Evolutionary conservation across 2,113 vertebrate species (phyloP), one percentile per base, ranked within the genome.

Genomic region (Nycticryphes semicollaris): DNA sequence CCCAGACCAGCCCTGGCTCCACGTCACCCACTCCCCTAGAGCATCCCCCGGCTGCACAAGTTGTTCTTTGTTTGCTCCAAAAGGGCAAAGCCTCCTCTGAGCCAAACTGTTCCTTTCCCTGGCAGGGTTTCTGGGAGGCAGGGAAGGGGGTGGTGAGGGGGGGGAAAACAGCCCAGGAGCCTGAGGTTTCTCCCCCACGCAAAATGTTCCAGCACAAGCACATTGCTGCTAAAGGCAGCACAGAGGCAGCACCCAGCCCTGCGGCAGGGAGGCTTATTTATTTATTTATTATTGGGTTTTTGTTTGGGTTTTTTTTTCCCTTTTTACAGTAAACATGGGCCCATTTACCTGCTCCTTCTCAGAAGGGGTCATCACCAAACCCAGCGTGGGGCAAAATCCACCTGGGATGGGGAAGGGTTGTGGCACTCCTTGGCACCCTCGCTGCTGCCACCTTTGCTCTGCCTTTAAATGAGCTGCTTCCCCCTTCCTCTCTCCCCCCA

Each of bases 51-150:
- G 37, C 91, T 14, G 60, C 50, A 97, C 93, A 96, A 82, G 15
- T 84, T n/a, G 69, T 2, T 95, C 95, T 95, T 96, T 97, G 95
- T 96, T 72, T 23, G 60, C 66, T 82, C 25, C 3, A 0, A 94
- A 96, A 96, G 93, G 91, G 91, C 93, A 93, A 76, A 84, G 48
- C 37, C 86, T 90, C 63, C 82, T 57, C 80, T 10, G 8, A 84
- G 78, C 41, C 74, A 39, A 76, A 73, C 43, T 6, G 12, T 68
- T 94, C 89, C 80, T n/a, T n/a, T 63, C 67, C 70, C 90, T 78
- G 83, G 75, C 80, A 88, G 39, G 19, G 37, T 47, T 91, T 59
- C 66, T 23, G 16, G 0, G 3, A 66, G 81, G 9, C 63, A 14
- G 21, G 20, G 39, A 39, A 39, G 39, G 39, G 39, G 39, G 39